Base-by-base conservation (phyloP, 2,113 vertebrate genomes). In the Arenaria interpres region DNA sequence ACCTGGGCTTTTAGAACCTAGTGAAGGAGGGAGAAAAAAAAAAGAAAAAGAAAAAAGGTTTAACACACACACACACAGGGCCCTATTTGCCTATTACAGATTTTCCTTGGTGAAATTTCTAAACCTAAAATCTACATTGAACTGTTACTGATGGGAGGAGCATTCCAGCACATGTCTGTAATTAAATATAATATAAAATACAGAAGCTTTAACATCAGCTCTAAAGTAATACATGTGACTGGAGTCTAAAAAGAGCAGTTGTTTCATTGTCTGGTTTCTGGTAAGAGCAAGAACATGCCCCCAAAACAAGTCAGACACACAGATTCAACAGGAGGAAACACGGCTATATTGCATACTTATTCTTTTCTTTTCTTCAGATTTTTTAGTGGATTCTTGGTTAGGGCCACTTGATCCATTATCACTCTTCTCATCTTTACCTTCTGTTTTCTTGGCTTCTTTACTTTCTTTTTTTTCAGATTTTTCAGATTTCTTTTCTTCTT, bases 401-500 rank as follows among this genome's bases (percentile, higher is more conserved):
- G 98, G 98, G 95, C 97, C 98, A 73, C 98, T 98, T 71, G 98
- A 72, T 95, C 98, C 97, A 5, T 98, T 98, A 30, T 99, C 99
- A 75, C 91, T 98, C 97, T 99, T 99, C 93, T 98, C 98, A 69
- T 98, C 98, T 98, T 98, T 99, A 73, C 96, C 80, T 64, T 99
- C 99, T 57, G 89, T 96, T 97, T 99, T 99, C 97, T 99, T 99
- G 74, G 84, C 12, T 60, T 99, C 99, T 96, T 99, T 99, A 93
- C 85, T 98, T 91, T 99, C 99, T 95, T 99, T 99, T 80, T 99
- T 99, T 86, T 99, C 98, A 5, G 97, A 97, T 95, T 99, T 99
- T 41, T 99, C 99, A n/a, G 98, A 98, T 79, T 99, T 99, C 96
- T 99, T 99, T 51, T 99, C 99, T 82, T 99, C 99, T 94, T 99